Percentiles rank a stretch among this genome's conserved stretches.
Conservation (phyloP, 1,140 invertebrate genomes). For the Bicyclus anynana region DNA sequence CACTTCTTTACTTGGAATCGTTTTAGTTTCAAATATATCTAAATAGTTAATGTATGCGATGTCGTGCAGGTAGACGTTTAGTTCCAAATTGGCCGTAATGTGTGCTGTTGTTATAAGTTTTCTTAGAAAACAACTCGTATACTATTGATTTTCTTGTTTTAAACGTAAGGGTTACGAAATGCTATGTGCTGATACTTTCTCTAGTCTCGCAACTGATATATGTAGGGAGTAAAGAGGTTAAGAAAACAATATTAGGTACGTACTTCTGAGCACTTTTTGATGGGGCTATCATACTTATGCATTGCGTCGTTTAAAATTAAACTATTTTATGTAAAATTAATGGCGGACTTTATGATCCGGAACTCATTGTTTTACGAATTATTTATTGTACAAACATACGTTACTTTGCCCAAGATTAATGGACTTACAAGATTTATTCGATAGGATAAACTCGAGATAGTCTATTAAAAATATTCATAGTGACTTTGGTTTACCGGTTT, state of each 20-base stretch:
- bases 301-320: background rate
- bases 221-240: conserved; percentile 61
- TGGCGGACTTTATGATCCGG: too few species aligned
- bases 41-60: too few species aligned
- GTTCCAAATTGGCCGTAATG: background rate
- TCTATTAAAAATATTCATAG: too few species aligned
- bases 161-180: conserved; percentile 54
- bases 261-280: conserved; percentile 25
- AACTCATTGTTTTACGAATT: too few species aligned
- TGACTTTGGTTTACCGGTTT: too few species aligned
- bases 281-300: background rate
- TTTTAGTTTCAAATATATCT: too few species aligned
- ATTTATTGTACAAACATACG: too few species aligned
- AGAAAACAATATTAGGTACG: conserved; percentile 55
- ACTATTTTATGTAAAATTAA: background rate
- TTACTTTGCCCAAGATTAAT: too few species aligned
- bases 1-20: too few species aligned
- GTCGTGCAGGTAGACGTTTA: too few species aligned
- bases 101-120: background rate
- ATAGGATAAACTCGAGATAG: too few species aligned
- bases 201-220: conserved; percentile 53
- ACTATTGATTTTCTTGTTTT: conserved; percentile 42
- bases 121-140: conserved; percentile 35
- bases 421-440: too few species aligned
- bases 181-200: conserved; percentile 54